Conservation (phyloP, 2,113 vertebrate genomes). For the Pitta sordida region DNA sequence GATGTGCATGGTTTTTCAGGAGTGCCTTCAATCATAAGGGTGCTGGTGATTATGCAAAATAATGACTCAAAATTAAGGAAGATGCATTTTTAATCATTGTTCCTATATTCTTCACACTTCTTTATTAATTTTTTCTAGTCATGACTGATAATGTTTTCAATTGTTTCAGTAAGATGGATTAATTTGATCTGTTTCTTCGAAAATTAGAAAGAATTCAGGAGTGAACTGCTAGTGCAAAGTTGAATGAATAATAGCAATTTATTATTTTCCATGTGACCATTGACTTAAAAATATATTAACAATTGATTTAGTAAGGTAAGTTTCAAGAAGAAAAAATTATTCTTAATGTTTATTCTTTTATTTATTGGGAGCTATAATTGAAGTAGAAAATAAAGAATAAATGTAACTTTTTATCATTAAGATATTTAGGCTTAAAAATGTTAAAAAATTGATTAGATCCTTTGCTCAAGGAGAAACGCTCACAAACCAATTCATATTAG, state of each 20-base stretch:
- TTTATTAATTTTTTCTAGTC: constrained; percentile 63
- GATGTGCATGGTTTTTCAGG: constrained; percentile 19
- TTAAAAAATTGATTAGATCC: not conserved
- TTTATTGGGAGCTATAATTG: not conserved
- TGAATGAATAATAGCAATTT: constrained; percentile 17
- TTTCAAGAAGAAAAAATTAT: not conserved
- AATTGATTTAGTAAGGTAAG: not conserved
- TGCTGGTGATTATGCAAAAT: constrained; percentile 35
- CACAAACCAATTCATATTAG: not conserved
- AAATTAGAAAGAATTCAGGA: constrained; percentile 54
- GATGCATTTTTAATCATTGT: constrained; percentile 48
- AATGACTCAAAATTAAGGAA: constrained; percentile 44
- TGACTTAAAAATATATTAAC: not conserved
- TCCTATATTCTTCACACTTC: not conserved
- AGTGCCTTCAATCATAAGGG: constrained; percentile 39
- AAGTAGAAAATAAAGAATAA: not conserved
- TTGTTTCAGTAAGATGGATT: constrained; percentile 57
- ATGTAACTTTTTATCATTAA: not conserved
- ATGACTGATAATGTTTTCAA: constrained; percentile 65
- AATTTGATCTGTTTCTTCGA: constrained; percentile 62
- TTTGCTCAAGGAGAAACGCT: not conserved
- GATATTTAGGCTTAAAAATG: not conserved
- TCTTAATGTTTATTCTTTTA: not conserved
- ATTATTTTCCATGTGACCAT: not conserved
- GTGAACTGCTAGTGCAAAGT: constrained; percentile 1